Conservation (phyloP, 2,113 vertebrate species). For the Panthera leo region DNA sequence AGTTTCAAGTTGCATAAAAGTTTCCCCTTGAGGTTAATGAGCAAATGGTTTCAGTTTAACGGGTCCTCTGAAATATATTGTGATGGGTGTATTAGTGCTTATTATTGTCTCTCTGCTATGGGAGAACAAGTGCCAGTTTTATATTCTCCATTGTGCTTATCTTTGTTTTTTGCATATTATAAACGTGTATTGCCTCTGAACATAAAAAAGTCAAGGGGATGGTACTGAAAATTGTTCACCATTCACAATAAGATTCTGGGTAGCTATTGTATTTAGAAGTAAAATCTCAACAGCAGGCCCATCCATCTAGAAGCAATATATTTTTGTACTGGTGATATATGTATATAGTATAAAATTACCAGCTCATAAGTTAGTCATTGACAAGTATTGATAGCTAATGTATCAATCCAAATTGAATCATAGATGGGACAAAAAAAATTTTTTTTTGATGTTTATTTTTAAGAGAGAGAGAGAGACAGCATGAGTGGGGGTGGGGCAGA, state of each 20-base stretch:
- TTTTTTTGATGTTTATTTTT: too few species aligned
- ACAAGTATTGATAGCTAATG: background rate
- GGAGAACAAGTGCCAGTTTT: background rate
- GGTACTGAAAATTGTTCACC: background rate
- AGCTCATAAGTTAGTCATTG: background rate
- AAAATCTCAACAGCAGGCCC: background rate
- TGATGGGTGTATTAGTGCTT: background rate
- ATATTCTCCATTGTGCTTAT: background rate
- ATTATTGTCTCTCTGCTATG: background rate
- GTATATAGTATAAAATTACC: background rate
- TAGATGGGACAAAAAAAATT: background rate
- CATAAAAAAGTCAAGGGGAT: background rate
- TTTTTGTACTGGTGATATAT: background rate
- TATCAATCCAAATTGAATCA: background rate
- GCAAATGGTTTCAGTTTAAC: background rate
- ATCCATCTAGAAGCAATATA: background rate
- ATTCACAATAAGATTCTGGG: background rate
- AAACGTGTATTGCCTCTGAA: background rate
- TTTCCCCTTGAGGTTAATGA: background rate
- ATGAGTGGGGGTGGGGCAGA: too few species aligned
- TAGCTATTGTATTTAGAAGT: background rate
- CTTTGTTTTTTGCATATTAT: background rate
- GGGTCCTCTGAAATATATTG: background rate
- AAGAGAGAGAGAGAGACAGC: too few species aligned
- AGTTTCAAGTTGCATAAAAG: slow-evolving; percentile 7